Base-by-base conservation (phyloP, 2,797 vertebrate genomes). In the Lepilemur septentrionalis region DNA sequence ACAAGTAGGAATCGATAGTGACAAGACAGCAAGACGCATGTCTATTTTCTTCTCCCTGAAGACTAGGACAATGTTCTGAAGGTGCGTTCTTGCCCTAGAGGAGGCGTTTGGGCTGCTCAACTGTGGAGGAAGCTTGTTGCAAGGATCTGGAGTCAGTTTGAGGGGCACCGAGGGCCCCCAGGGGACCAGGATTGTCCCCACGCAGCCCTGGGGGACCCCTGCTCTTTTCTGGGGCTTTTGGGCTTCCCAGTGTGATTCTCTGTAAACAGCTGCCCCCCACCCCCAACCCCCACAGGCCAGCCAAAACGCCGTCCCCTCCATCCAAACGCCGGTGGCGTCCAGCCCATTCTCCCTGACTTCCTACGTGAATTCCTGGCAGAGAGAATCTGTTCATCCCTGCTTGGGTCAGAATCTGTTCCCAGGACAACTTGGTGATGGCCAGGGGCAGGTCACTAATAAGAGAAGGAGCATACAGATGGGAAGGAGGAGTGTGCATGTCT, bases 131-230 rank as follows among this genome's bases (percentile, higher is more conserved):
- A 41, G 6, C 4, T 15, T 30, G 38, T 32, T n/a, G n/a, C 14
- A 43, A 17, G 23, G 43, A 23, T 70, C 32, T 30, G 46, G 30
- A 13, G 4, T 78, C 46, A 43, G 55, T 41, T 14, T 52, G 25
- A 7, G 9, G 30, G 61, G 43, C 4, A 17, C 43, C 43, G n/a
- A 20, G 32, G 46, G 35, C 25, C 25, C 57, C 12, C 35, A 12
- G 9, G 38, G 5, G 25, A n/a, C 2, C 3, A 1, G 22, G 43
- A 46, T 7, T 35, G 32, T 35, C 41, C 88, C 41, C 10, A 7
- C 3, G 3, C 7, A 10, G 46, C 18, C 41, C 9, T 0, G 1
- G 25, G 11, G 18, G 32, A 23, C 15, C n/a, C 55, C 18, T 46
- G n/a, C 10, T 11, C n/a, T 38, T 12, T 18, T 23, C 1, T 23